These are phyloP conservation scores for Litoditis marina DNA, from an alignment of 2,888 invertebrate species.

Conservation along the genomic window DNA sequence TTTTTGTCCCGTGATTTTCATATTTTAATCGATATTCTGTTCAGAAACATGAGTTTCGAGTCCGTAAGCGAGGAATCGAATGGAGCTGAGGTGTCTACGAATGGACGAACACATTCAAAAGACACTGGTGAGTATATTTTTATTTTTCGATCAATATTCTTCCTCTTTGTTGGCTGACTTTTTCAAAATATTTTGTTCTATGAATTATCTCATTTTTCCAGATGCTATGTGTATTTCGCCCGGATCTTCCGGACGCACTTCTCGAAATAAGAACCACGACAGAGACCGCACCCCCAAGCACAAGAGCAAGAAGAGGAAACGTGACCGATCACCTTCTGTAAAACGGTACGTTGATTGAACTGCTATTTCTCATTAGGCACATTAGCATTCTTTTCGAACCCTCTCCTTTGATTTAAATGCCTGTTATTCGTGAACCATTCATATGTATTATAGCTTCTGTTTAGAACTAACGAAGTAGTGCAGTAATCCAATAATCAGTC, in stretches of 20 bases:
- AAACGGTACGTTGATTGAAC: constrained; percentile 10
- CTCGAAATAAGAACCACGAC: constrained; percentile 8
- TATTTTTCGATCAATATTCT: neutral
- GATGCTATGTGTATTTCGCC: constrained; percentile 6
- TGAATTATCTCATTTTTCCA: neutral
- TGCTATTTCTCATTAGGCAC: neutral
- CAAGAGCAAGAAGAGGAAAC: constrained; percentile 12
- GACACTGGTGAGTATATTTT: constrained; percentile 5
- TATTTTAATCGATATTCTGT: no score
- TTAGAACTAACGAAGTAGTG: no score
- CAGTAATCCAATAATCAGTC: no score
- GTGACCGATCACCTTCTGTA: constrained; percentile 8
- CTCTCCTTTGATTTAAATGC: no score
- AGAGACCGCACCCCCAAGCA: constrained; percentile 1
- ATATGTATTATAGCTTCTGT: no score
- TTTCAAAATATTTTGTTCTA: neutral
- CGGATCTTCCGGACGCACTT: constrained; percentile 8
- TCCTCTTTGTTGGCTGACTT: neutral
- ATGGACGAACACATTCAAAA: constrained; percentile 4
- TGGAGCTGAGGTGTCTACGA: neutral
- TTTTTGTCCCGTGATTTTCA: no score
- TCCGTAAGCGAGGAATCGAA: constrained; percentile 6
- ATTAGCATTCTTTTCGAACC: neutral
- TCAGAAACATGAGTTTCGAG: constrained; percentile 14
- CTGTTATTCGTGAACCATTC: no score